Base-by-base conservation (phyloP, 2,888 invertebrate species). In the Mechanitis messenoides region DNA sequence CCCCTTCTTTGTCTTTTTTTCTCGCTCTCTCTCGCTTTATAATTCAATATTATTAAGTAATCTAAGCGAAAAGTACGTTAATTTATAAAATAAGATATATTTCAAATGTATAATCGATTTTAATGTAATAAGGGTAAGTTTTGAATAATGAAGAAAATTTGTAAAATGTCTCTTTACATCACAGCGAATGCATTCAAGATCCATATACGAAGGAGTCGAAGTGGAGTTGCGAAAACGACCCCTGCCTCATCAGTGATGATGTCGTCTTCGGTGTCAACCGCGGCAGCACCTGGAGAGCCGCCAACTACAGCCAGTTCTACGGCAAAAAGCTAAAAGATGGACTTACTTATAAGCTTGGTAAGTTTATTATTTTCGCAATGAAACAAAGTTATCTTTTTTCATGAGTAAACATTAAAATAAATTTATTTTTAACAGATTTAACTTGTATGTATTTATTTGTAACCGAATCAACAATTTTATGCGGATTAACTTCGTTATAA, bases 231-330 rank as follows among this genome's bases (percentile, higher is more conserved):
- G 93, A 94, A 61, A 77, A 85, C 0, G 92, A 96, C 68, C 84
- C 91, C 2, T 98, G 98, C 75, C 81, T 98, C 12, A 92, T 97
- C 62, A 94, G 95, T 67, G 87, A 92, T 1, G 92, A 93, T 1
- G 85, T 97, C 33, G 86, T 97, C 7, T 77, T 91, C 1, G 90
- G 92, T 1, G 92, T 98, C 20, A 95, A 96, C 78, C 81, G 91
- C 59, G 78, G 64, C 50, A 75, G 90, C 67, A 94, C 94, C 66
- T 98, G 98, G 98, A 87, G 89, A 7, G 95, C 97, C 0, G 84
- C 91, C 46, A 97, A 96, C 83, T 96, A 98, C 81, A 91, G 94
- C 0, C 90, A 94, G 76, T 97, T 98, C 85, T 95, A 95, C 93
- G 96, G 95, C 2, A 92, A 92, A 77, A 95, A 94, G 57, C 92